Percentiles rank a stretch among this genome's conserved stretches.
These are phyloP conservation scores for Rhinatrema bivittatum DNA, from an alignment of 2,797 vertebrate genomes.

Conservation along the genomic window DNA sequence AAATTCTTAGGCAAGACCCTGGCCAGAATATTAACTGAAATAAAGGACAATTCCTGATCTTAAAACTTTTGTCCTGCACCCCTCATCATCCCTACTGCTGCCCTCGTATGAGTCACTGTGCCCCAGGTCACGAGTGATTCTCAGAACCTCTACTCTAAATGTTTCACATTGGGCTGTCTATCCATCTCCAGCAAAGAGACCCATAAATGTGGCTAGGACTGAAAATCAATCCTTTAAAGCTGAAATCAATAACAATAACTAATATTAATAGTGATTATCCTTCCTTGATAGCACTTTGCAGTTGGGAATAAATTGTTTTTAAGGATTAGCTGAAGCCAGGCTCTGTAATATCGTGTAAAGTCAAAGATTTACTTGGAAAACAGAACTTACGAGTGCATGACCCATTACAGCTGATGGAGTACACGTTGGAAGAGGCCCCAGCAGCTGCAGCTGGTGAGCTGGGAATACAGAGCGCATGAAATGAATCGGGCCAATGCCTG, in stretches of 20 bases:
- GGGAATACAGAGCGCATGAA: slow-evolving; percentile 3
- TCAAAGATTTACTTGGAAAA: slow-evolving; percentile 35
- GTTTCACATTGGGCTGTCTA: slow-evolving; percentile 1
- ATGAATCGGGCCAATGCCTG: slow-evolving; percentile 1
- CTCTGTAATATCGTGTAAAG: slow-evolving; percentile 15
- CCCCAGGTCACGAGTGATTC: too few relatives aligned
- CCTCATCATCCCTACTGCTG: too few relatives aligned
- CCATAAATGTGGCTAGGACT: slow-evolving; percentile 45
- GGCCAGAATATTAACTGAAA: too few relatives aligned
- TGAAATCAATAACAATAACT: slow-evolving; percentile 61
- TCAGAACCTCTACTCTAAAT: neutral
- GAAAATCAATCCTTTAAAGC: slow-evolving; percentile 59
- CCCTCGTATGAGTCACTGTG: too few relatives aligned
- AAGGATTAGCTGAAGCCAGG: slow-evolving; percentile 23
- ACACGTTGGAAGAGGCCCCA: neutral
- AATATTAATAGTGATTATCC: slow-evolving; percentile 56
- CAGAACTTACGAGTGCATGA: slow-evolving; percentile 28
- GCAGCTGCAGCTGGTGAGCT: neutral
- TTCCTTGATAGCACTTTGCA: slow-evolving; percentile 36
- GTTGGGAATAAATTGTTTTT: slow-evolving; percentile 34
- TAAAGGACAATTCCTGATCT: too few relatives aligned
- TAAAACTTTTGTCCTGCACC: too few relatives aligned
- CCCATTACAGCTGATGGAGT: slow-evolving; percentile 30
- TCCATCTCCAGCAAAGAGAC: slow-evolving; percentile 48
- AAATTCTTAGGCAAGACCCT: too few relatives aligned